phyloP scores from a whole-genome alignment of 1,140 invertebrate species.

The Plutomurus gul region DNA sequence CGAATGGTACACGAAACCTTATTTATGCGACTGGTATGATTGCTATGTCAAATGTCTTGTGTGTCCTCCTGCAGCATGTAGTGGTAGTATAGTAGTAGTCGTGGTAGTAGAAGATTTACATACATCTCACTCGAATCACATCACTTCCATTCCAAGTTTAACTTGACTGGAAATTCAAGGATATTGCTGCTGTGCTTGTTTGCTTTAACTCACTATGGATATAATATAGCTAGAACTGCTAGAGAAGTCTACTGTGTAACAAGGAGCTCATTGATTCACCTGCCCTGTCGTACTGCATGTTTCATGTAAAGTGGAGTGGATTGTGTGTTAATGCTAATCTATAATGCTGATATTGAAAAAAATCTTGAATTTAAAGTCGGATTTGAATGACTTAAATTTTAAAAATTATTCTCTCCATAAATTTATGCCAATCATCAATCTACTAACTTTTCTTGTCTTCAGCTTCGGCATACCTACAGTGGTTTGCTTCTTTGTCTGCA shows the following conservation, averaged over 20 bases:
- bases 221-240: too few species aligned
- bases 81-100: neutral
- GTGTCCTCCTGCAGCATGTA: too few species aligned
- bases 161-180: neutral
- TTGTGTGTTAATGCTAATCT: neutral
- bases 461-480: neutral
- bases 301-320: neutral
- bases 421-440: neutral
- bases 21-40: too few species aligned
- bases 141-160: neutral
- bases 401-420: neutral
- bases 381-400: neutral
- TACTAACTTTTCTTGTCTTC: neutral
- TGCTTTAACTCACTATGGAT: too few species aligned
- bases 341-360: neutral
- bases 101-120: neutral
- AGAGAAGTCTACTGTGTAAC: too few species aligned
- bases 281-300: neutral
- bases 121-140: neutral
- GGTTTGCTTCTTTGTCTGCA: neutral
- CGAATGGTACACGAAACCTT: too few species aligned
- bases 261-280: neutral
- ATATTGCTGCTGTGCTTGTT: neutral
- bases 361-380: neutral
- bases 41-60: too few species aligned